These are phyloP conservation scores for Scartelaos histophorus DNA, from an alignment of 2,113 vertebrate species.

Conservation along the genomic window DNA sequence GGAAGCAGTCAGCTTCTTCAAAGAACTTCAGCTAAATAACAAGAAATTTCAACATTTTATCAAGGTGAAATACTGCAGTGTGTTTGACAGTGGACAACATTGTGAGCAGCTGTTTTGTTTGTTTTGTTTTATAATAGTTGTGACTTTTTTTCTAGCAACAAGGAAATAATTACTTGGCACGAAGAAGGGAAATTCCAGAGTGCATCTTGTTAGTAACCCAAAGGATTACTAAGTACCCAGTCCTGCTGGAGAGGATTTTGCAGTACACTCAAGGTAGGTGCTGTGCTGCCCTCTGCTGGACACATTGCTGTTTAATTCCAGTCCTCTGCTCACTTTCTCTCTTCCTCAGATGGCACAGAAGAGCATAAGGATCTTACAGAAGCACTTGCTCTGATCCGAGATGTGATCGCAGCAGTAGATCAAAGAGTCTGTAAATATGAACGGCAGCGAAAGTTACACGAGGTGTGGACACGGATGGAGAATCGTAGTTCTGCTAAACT, in stretches of 20 bases:
- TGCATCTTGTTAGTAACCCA: slow-evolving; percentile 96
- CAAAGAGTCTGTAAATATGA: slow-evolving; percentile 88
- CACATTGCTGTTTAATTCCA: accelerated
- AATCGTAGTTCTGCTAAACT: slow-evolving; percentile 89
- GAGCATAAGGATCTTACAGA: slow-evolving; percentile 85
- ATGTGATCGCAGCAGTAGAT: slow-evolving; percentile 88
- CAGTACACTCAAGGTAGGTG: slow-evolving; percentile 88
- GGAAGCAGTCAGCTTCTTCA: slow-evolving; percentile 92
- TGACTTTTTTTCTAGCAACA: slow-evolving; percentile 80
- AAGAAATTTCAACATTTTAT: slow-evolving; percentile 95
- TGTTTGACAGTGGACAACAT: neutral
- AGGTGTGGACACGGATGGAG: slow-evolving; percentile 90
- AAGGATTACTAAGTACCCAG: slow-evolving; percentile 96
- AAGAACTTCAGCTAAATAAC: slow-evolving; percentile 92
- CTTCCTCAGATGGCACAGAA: slow-evolving; percentile 80
- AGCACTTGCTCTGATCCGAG: slow-evolving; percentile 86
- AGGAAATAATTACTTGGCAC: slow-evolving; percentile 87
- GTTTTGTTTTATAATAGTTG: neutral
- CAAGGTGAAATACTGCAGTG: slow-evolving; percentile 79
- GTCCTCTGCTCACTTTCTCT: neutral
- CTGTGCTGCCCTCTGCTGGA: slow-evolving; percentile 53
- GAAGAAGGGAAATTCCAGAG: slow-evolving; percentile 92
- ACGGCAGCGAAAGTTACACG: slow-evolving; percentile 85
- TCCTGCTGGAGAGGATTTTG: slow-evolving; percentile 91
- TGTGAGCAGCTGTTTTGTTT: neutral